Evolutionary conservation across 1,140 invertebrate species (phyloP).

Genomic region (Pteromalus puparum): DNA sequence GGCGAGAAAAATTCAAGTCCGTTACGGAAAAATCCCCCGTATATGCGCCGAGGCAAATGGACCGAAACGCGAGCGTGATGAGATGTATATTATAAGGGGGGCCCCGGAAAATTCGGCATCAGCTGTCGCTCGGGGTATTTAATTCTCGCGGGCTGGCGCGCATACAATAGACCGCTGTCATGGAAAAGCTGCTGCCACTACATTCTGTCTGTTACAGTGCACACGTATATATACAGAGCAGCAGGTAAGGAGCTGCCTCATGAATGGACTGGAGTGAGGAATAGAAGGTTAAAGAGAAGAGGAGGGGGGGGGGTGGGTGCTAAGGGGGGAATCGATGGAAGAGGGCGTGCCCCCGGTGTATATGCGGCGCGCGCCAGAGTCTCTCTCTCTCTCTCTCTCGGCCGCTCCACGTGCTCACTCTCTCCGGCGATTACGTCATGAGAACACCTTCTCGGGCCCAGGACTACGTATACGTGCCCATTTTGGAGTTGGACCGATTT

Average conservation of each 20-base stretch:
- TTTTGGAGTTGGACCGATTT: neutral
- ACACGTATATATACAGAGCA: neutral
- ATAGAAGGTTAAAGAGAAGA: conserved; percentile 14
- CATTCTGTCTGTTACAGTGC: no score
- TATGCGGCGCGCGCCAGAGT: conserved; percentile 28
- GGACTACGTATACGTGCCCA: neutral
- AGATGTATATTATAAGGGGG: neutral
- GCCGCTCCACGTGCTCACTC: conserved; percentile 67
- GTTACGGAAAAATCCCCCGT: no score
- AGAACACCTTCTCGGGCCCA: conserved; percentile 51
- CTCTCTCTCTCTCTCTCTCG: conserved; percentile 36
- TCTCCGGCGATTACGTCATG: conserved; percentile 65
- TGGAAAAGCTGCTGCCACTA: no score
- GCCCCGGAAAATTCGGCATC: neutral
- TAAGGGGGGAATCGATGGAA: conserved; percentile 66
- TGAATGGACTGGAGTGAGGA: conserved; percentile 10
- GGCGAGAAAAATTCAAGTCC: no score
- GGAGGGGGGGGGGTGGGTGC: conserved; percentile 57
- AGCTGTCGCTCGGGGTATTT: conserved; percentile 21
- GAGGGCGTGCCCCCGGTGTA: conserved; percentile 64
- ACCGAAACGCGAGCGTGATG: neutral
- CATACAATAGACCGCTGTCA: neutral
- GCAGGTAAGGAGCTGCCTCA: neutral
- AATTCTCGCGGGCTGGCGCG: neutral
- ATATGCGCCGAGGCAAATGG: neutral